Evolutionary conservation across 2,888 invertebrate genomes (phyloP), one percentile per base, ranked within the genome.

Genomic region (Blomia tropicalis): DNA sequence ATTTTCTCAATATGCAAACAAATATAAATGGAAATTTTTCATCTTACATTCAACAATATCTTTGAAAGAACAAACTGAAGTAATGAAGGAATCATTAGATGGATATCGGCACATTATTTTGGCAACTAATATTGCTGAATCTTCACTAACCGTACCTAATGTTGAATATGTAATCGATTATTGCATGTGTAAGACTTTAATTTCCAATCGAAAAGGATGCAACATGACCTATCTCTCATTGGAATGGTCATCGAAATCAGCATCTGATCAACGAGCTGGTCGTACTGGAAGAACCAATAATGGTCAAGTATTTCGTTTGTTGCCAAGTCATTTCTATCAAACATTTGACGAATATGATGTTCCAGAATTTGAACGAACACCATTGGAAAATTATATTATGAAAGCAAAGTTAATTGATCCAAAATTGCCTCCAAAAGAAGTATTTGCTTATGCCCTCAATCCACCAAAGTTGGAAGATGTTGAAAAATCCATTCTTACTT

Each of bases 101-200:
- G 82, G 82, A 2, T 73, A 77, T 66, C 79, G 92, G 64, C 90
- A 93, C 74, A 80, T 91, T 56, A 89, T 91, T 70, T 75, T 91
- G 43, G 82, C 90, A 0, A 91, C 91, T 5, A 91, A 91, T 73
- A 88, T 91, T 67, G 89, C 90, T 0, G 91, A 91, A 75, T 89
- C 88, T 73, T 89, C 89, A 58, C 84, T 91, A 68, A 91, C 91
- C 0, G 87, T 91, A 5, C 83, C 87, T 0, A 88, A 90, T 73
- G 82, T 89, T 22, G 83, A 82, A 74, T 90, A 85, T 75, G 92
- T 96, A 56, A 84, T 95, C 70, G 95, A 96, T 75, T 93, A 88
- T 74, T 95, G 93, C 74, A 76, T 93, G 65, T 87, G 87, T 64
- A 93, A 92, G 76, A 79, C 81, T 36, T 74, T 90, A 69, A 77